Conservation (phyloP, 1,140 invertebrate species). For the Sycophaga agraensis region DNA sequence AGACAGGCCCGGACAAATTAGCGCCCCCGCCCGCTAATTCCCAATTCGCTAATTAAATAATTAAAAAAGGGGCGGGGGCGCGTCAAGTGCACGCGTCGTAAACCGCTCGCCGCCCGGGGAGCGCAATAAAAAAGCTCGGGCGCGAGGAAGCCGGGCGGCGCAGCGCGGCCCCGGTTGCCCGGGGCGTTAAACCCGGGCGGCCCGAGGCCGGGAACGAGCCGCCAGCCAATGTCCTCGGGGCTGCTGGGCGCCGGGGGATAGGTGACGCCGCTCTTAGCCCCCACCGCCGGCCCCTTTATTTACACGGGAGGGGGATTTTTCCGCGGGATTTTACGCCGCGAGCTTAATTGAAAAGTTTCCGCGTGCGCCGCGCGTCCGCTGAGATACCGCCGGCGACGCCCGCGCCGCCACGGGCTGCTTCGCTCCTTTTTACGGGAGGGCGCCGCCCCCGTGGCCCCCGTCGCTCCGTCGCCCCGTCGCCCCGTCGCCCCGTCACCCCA, state of each 20-base stretch:
- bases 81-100: not conserved
- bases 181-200: no score
- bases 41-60: slow-evolving; percentile 30
- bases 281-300: not conserved
- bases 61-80: slow-evolving; percentile 9
- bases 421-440: no score
- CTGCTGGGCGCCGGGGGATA: not conserved
- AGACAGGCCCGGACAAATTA: not conserved
- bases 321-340: not conserved
- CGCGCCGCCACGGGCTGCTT: no score
- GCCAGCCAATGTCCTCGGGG: slow-evolving; percentile 4
- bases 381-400: no score
- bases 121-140: no score
- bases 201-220: not conserved
- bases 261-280: not conserved
- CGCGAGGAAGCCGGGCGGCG: no score
- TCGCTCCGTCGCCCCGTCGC: not conserved
- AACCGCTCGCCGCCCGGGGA: no score
- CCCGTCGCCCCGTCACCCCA: not conserved
- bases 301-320: not conserved
- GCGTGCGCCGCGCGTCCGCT: no score
- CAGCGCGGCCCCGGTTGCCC: not conserved
- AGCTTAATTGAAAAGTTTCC: slow-evolving; percentile 7
- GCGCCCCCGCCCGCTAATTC: not conserved
- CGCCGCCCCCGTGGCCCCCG: no score